Conservation (phyloP, 2,888 invertebrate genomes). For the Norana najaformis region DNA sequence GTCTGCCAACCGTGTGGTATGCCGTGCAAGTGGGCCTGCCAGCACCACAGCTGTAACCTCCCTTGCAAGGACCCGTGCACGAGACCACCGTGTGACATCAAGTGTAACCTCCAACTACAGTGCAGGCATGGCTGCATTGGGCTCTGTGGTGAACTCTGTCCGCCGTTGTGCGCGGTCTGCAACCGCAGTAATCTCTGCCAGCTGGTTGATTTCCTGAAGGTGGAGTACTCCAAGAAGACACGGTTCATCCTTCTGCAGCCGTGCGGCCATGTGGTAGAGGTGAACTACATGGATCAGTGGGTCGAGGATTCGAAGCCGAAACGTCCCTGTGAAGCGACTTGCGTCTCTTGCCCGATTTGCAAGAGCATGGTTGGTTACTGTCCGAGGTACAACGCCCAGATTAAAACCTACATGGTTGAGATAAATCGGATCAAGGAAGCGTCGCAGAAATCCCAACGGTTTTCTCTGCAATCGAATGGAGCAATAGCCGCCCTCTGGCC, state of each 20-base stretch:
- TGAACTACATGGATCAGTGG: conserved; percentile 56
- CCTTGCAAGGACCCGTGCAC: conserved; percentile 61
- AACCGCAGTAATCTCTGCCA: conserved; percentile 47
- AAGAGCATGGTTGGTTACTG: conserved; percentile 16
- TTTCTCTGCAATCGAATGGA: background rate
- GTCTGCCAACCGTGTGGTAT: conserved; percentile 56
- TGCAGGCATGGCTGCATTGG: conserved; percentile 72
- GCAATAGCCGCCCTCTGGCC: conserved; percentile 1
- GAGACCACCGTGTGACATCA: conserved; percentile 54
- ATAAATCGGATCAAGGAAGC: conserved; percentile 9
- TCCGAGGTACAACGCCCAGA: conserved; percentile 2
- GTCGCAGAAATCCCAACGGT: background rate
- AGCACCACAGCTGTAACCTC: conserved; percentile 53
- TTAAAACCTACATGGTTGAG: background rate
- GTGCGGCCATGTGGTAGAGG: conserved; percentile 53
- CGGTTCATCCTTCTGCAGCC: conserved; percentile 27
- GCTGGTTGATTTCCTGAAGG: background rate
- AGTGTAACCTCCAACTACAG: conserved; percentile 53
- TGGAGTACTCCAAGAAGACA: background rate
- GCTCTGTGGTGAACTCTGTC: conserved; percentile 75
- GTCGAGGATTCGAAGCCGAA: conserved; percentile 41
- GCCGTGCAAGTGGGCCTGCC: conserved; percentile 57
- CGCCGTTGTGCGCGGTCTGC: conserved; percentile 69
- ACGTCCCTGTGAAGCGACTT: background rate
- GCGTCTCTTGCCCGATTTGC: conserved; percentile 21